Evolutionary conservation across 2,797 vertebrate genomes (phyloP).

Genomic region (Phoeniculus purpureus): DNA sequence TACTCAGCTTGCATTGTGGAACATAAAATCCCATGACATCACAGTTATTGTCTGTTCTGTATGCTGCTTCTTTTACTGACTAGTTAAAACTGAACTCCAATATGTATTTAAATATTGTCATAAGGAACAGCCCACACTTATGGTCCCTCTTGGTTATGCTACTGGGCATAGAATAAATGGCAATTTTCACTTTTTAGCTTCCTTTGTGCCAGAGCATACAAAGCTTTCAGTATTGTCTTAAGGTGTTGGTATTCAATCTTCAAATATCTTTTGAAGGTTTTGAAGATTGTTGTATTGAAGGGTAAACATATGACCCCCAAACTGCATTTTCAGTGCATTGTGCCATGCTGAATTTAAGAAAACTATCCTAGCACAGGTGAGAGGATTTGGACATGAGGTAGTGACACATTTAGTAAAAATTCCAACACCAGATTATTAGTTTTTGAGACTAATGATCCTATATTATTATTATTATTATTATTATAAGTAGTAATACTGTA

Average conservation of each 20-base stretch:
- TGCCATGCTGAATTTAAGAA: not conserved
- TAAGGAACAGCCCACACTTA: not conserved
- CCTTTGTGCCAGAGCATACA: not conserved
- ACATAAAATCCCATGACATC: not conserved
- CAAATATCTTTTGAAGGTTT: not conserved
- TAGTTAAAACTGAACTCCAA: not conserved
- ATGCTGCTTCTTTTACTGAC: not conserved
- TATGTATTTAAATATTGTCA: not conserved
- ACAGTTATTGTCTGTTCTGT: not conserved
- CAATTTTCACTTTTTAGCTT: not conserved
- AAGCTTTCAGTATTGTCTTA: not conserved
- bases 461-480: not conserved
- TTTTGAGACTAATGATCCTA: not conserved
- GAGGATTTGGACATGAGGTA: not conserved
- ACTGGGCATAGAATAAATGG: fast-evolving
- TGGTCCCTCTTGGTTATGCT: fast-evolving
- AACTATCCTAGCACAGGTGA: not conserved
- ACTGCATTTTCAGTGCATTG: not conserved
- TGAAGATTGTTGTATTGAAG: not conserved
- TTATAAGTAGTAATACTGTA: no score
- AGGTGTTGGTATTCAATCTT: not conserved
- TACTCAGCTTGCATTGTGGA: not conserved
- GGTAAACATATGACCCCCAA: not conserved
- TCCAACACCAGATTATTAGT: not conserved
- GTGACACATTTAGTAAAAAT: not conserved